Conservation (phyloP, 2,113 vertebrate genomes). For the Lanius collurio region DNA sequence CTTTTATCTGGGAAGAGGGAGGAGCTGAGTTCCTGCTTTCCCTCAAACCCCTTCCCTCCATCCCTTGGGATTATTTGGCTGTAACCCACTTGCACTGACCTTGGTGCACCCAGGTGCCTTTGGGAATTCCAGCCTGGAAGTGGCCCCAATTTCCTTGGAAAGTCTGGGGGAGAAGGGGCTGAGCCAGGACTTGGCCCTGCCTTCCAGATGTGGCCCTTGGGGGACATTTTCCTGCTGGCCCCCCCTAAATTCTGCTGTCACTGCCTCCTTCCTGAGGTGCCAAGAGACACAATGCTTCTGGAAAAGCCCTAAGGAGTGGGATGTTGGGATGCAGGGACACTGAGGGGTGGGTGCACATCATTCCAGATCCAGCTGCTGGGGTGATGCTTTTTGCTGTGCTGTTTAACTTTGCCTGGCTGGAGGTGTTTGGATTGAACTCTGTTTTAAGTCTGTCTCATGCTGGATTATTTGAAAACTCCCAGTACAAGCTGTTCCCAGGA, state of each 20-base stretch:
- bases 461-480: neutral
- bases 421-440: neutral
- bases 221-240: fast-evolving
- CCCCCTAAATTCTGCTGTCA: neutral
- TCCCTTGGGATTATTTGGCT: neutral
- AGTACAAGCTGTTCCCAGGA: neutral
- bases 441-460: neutral
- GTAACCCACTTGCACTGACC: neutral
- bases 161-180: neutral
- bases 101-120: fast-evolving
- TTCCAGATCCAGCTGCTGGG: neutral
- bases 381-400: neutral
- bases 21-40: neutral
- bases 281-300: neutral
- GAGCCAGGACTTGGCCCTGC: fast-evolving
- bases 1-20: neutral
- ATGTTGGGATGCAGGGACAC: neutral
- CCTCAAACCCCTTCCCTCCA: neutral
- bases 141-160: neutral
- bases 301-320: neutral
- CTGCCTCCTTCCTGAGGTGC: neutral
- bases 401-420: neutral
- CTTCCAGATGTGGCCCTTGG: fast-evolving
- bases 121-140: neutral
- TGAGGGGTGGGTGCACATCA: fast-evolving